A percentile compares a stretch with the other conserved stretches of the same genome.
These are phyloP conservation scores for Diphyllodes magnificus DNA, from an alignment of 2,113 vertebrate genomes.

Conservation along the genomic window DNA sequence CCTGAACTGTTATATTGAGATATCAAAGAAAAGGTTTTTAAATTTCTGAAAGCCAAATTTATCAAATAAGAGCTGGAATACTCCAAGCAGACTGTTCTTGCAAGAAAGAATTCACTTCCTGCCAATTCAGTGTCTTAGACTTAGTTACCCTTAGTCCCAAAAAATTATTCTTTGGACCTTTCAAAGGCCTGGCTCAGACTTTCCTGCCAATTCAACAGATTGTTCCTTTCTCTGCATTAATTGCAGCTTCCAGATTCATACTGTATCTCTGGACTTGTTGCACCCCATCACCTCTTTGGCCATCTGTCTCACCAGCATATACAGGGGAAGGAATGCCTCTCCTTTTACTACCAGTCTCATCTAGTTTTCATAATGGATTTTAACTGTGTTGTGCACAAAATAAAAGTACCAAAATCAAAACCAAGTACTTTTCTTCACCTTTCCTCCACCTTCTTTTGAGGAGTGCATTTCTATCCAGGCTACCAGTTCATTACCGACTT, in stretches of 20 bases:
- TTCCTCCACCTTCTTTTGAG: not conserved
- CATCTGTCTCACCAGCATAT: not conserved
- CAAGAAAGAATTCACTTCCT: not conserved
- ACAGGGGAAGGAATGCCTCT: not conserved
- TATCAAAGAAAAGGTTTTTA: not conserved
- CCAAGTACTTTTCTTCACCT: not conserved
- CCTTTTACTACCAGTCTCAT: not conserved
- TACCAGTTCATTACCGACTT: not conserved
- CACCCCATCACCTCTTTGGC: not conserved
- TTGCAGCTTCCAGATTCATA: not conserved
- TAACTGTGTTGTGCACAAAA: not conserved
- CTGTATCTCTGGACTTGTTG: not conserved
- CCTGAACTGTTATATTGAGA: not conserved
- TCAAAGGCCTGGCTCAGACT: accelerated
- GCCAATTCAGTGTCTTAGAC: not conserved
- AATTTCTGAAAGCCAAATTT: not conserved
- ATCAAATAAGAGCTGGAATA: not conserved
- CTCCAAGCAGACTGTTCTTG: not conserved
- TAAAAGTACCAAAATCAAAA: not conserved
- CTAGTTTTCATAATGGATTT: not conserved
- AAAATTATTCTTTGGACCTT: not conserved
- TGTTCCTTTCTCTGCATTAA: not conserved
- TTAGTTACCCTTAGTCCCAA: not conserved
- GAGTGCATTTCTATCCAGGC: not conserved
- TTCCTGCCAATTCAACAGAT: not conserved